Evolutionary conservation across 1,140 invertebrate genomes (phyloP), one percentile per base, ranked within the genome.

Genomic region (Arctopsyche grandis): DNA sequence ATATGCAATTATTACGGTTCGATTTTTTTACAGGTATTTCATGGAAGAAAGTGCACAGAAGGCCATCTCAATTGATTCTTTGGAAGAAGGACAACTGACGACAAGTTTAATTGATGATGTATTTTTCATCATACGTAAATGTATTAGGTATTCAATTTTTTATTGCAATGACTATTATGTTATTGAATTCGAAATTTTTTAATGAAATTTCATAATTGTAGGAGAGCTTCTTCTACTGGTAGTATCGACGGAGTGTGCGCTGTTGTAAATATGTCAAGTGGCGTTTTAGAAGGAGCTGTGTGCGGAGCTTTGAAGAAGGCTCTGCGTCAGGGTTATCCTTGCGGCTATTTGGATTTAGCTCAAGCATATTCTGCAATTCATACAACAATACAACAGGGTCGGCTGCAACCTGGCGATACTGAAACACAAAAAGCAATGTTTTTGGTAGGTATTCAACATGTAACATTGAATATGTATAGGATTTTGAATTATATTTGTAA

Each of bases 101-200:
- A 98, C 97, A 0, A 98, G 95, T 83, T 94, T 99, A 89, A 94
- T 99, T 0, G 98, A 99, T 87, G 98, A 99, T 89, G 93, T 98
- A 1, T 99, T 99, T 87, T 99, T 98, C 85, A 98, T 99, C 81
- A 92, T 99, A 0, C 95, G 97, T 83, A 99, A 99, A 89, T 97
- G 96, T 84, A 94, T 99, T 44, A 93, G 94, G 95, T 96, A 66
- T 26, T 52, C 88, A 83, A 84, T 82, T 19, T 79, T 44, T 77
- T 69, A 5, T 22, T 69, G 5, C 14, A 24, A 9, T 38, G 26
- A 38, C 5, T 69, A 24, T 1, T 44, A 5, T 63, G 21, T 63
- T 21, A 16, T 1, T 58, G n/a, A n/a, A n/a, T 58, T n/a, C 0
- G 19, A 52, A 78, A 43, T 70, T 63, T 7, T 7, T 4, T 38